Evolutionary conservation across 2,113 vertebrate species (phyloP).

Genomic region (Scalopus aquaticus): DNA sequence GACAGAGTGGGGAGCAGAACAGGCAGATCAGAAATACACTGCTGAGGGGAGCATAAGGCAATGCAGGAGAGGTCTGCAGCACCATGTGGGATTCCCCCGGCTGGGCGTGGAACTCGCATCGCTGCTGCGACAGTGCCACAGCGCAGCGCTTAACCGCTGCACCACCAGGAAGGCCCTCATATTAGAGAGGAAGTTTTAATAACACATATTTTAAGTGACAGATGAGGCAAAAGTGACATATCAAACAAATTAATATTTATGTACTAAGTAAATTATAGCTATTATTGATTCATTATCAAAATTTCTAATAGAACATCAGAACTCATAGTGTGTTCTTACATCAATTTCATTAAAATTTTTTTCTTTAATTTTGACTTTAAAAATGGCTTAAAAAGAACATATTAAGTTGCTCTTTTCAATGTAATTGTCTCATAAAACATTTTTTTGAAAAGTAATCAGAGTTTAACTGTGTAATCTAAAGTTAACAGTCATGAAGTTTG

Average conservation of each 20-base stretch:
- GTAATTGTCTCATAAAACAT: slow-evolving; percentile 5
- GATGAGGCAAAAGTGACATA: not conserved
- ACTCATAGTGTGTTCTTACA: not conserved
- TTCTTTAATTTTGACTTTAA: not conserved
- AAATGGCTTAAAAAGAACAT: not conserved
- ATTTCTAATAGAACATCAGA: not conserved
- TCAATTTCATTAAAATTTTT: not conserved
- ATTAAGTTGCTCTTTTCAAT: not conserved
- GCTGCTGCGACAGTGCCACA: too few species aligned
- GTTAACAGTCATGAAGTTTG: not conserved
- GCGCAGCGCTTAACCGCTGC: too few species aligned
- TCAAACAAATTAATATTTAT: not conserved
- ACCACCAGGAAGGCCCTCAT: too few species aligned
- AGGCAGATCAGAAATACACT: too few species aligned
- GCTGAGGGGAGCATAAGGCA: too few species aligned
- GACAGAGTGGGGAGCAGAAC: too few species aligned
- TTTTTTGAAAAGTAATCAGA: not conserved
- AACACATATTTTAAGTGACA: not conserved
- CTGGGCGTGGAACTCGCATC: too few species aligned
- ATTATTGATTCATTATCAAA: not conserved
- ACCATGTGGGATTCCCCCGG: too few species aligned
- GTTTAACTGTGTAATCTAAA: not conserved
- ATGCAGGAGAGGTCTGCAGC: too few species aligned
- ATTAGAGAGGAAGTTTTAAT: not conserved
- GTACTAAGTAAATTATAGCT: not conserved